Percentiles rank a stretch among this genome's conserved stretches.
Conservation (phyloP, 2,113 vertebrate species). For the Argyrosomus japonicus region DNA sequence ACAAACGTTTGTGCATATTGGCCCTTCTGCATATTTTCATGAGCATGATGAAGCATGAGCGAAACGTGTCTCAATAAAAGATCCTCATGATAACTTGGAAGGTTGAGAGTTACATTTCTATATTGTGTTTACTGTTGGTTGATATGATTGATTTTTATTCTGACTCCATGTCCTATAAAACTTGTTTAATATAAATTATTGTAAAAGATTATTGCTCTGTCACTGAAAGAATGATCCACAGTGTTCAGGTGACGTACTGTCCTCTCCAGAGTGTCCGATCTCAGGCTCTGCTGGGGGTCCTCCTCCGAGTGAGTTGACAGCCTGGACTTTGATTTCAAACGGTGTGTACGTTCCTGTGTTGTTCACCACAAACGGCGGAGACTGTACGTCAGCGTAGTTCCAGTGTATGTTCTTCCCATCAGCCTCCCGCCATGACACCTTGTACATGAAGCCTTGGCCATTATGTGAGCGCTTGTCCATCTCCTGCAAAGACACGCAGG, state of each 20-base stretch:
- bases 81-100: too few relatives aligned
- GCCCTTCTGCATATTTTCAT: too few relatives aligned
- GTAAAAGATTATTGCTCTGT: background rate
- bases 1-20: too few relatives aligned
- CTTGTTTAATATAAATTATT: too few relatives aligned
- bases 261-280: conserved; percentile 89
- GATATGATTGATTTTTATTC: too few relatives aligned
- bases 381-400: conserved; percentile 65
- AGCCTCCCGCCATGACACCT: conserved; percentile 85
- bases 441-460: conserved; percentile 84
- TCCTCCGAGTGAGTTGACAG: conserved; percentile 83
- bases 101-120: too few relatives aligned
- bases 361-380: conserved; percentile 82
- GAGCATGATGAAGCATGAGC: too few relatives aligned
- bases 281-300: conserved; percentile 76
- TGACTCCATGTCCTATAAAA: too few relatives aligned
- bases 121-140: too few relatives aligned
- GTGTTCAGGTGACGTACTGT: conserved; percentile 80
- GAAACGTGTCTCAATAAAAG: too few relatives aligned
- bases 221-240: background rate
- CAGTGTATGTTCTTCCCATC: conserved; percentile 58
- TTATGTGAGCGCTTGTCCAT: conserved; percentile 82
- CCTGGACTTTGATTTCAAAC: conserved; percentile 90
- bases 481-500: conserved; percentile 75
- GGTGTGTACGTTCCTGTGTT: conserved; percentile 84